A percentile compares a stretch with the other conserved stretches of the same genome.
Conservation (phyloP, 2,888 invertebrate species). For the Amphipyra tragopoginis region DNA sequence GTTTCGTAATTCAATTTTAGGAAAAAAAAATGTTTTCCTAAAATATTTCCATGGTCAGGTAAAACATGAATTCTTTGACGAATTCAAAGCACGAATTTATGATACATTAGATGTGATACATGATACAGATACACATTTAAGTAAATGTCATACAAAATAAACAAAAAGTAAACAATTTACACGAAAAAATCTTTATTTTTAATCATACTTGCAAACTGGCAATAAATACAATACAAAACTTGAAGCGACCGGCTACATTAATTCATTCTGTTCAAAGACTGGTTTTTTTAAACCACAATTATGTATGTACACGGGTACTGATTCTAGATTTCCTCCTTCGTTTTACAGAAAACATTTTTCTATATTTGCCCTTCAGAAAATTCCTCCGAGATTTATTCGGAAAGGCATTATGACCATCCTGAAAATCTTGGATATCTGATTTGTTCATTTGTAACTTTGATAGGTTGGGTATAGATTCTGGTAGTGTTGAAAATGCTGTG, state of each 20-base stretch:
- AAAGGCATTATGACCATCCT: slow-evolving; percentile 44
- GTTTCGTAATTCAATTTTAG: too few species aligned
- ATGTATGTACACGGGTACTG: slow-evolving; percentile 35
- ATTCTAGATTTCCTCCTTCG: slow-evolving; percentile 66
- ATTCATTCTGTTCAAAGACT: slow-evolving; percentile 10
- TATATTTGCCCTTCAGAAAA: slow-evolving; percentile 71
- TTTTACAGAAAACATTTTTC: slow-evolving; percentile 71
- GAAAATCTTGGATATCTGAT: slow-evolving; percentile 30
- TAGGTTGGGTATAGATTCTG: slow-evolving; percentile 2
- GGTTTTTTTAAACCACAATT: slow-evolving; percentile 27
- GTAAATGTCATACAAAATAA: too few species aligned
- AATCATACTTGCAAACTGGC: slow-evolving; percentile 12
- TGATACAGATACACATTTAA: too few species aligned
- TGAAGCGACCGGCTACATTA: slow-evolving; percentile 1
- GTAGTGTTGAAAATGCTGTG: slow-evolving; percentile 60
- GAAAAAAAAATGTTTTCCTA: too few species aligned
- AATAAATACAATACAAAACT: slow-evolving; percentile 13
- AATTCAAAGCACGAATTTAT: too few species aligned
- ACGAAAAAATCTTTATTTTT: slow-evolving; percentile 11
- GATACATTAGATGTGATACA: too few species aligned
- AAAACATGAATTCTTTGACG: too few species aligned
- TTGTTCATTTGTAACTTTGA: slow-evolving; percentile 35
- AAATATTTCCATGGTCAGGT: too few species aligned
- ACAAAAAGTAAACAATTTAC: background rate
- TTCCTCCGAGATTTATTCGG: slow-evolving; percentile 67